Conservation (phyloP, 2,797 vertebrate species). For the Ptychadena robeensis region DNA sequence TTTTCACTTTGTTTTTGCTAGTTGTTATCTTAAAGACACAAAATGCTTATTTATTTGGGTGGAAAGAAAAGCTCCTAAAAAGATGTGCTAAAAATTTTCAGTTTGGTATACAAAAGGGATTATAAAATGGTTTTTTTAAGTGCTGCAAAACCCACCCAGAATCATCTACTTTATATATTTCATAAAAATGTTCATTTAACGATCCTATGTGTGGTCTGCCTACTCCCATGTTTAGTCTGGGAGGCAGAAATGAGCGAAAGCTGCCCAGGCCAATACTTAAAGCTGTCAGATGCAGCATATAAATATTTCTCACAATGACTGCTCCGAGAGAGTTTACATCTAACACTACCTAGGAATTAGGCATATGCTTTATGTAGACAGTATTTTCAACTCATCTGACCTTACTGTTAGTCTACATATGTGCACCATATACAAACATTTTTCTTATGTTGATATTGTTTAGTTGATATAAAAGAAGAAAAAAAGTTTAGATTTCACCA, state of each 20-base stretch:
- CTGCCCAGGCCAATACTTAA: neutral
- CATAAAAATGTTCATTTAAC: neutral
- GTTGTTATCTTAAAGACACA: no score
- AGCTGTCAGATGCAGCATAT: constrained; percentile 3
- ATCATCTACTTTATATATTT: neutral
- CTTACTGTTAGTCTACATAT: neutral
- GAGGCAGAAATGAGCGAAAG: constrained; percentile 15
- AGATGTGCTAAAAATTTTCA: neutral
- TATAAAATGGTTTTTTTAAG: neutral
- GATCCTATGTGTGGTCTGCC: constrained; percentile 32
- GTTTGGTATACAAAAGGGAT: neutral
- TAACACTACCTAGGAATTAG: neutral
- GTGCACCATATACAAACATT: no score
- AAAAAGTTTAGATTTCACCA: no score
- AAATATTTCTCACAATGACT: constrained; percentile 13
- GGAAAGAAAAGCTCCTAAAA: no score
- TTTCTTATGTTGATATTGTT: neutral
- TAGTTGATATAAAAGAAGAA: neutral
- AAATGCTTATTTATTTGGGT: no score
- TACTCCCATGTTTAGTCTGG: constrained; percentile 29
- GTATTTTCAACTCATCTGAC: constrained; percentile 2
- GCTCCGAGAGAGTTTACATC: neutral
- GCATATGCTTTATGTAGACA: constrained; percentile 18
- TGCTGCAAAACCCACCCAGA: neutral
- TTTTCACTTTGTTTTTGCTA: no score